Conservation (phyloP, 2,113 vertebrate species). For the Myanophis thanlyinensis region DNA sequence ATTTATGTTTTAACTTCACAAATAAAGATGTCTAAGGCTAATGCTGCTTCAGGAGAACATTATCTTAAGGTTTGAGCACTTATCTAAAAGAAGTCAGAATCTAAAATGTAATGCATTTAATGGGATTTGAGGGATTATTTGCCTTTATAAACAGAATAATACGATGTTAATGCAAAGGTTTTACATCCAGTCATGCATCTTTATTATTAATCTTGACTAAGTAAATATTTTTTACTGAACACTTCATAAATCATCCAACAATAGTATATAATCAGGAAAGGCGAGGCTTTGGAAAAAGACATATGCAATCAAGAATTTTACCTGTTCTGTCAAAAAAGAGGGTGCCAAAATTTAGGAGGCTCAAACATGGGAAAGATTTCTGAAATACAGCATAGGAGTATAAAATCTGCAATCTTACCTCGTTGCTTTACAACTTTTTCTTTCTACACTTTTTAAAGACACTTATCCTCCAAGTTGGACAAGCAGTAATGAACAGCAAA, state of each 20-base stretch:
- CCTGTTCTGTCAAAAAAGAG: background rate
- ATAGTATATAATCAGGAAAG: background rate
- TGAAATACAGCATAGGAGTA: too few relatives aligned
- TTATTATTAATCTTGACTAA: constrained; percentile 9
- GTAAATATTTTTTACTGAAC: constrained; percentile 12
- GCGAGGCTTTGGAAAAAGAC: background rate
- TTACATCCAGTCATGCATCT: background rate
- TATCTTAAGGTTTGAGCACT: background rate
- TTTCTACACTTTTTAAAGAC: too few relatives aligned
- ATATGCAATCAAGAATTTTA: background rate
- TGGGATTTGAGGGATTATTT: background rate
- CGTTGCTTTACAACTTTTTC: too few relatives aligned
- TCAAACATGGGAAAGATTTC: too few relatives aligned
- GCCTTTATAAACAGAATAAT: background rate
- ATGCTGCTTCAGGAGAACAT: background rate
- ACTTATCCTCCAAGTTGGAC: too few relatives aligned
- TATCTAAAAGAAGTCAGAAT: background rate
- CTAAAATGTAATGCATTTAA: background rate
- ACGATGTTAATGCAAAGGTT: background rate
- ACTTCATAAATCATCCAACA: constrained; percentile 6
- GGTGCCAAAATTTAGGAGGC: too few relatives aligned
- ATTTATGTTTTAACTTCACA: background rate
- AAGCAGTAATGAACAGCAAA: too few relatives aligned
- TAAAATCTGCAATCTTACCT: too few relatives aligned
- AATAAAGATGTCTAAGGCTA: background rate